Evolutionary conservation across 2,888 invertebrate species (phyloP).

Genomic region (Unio pictorum): DNA sequence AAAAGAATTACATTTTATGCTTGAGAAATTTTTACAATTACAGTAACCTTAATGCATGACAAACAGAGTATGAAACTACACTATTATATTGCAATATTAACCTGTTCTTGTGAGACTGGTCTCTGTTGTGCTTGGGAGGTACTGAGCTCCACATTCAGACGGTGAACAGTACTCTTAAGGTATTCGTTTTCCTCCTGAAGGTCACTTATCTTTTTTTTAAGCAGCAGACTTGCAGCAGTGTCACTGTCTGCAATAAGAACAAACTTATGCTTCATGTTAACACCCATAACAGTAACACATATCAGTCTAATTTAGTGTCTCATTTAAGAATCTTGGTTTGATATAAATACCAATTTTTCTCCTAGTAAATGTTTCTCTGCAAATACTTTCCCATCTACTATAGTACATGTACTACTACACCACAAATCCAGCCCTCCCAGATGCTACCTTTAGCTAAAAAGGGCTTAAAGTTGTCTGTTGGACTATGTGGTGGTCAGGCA

Average conservation of each 20-base stretch:
- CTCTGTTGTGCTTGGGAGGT: slow-evolving; percentile 66
- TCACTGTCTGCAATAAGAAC: slow-evolving; percentile 41
- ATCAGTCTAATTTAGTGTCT: no score
- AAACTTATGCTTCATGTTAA: not conserved
- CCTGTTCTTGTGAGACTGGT: slow-evolving; percentile 41
- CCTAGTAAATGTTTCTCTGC: no score
- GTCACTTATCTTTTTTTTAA: slow-evolving; percentile 57
- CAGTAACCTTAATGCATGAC: not conserved
- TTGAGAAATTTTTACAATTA: not conserved
- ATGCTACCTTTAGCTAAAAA: no score
- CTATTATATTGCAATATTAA: slow-evolving; percentile 4
- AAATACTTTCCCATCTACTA: no score
- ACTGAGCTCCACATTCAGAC: slow-evolving; percentile 68
- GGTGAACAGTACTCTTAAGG: slow-evolving; percentile 59
- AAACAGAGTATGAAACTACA: not conserved
- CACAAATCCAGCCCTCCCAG: no score
- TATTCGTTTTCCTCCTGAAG: slow-evolving; percentile 64
- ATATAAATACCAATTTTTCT: no score
- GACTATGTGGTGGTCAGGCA: no score
- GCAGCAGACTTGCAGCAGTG: slow-evolving; percentile 45
- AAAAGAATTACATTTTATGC: no score
- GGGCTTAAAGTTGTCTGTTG: no score
- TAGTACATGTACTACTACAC: no score
- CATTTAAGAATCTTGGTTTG: no score
- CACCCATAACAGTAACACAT: not conserved